A percentile compares a stretch with the other conserved stretches of the same genome.
Evolutionary conservation across 2,888 invertebrate genomes (phyloP).

Genomic region (Platynereis dumerilii): DNA sequence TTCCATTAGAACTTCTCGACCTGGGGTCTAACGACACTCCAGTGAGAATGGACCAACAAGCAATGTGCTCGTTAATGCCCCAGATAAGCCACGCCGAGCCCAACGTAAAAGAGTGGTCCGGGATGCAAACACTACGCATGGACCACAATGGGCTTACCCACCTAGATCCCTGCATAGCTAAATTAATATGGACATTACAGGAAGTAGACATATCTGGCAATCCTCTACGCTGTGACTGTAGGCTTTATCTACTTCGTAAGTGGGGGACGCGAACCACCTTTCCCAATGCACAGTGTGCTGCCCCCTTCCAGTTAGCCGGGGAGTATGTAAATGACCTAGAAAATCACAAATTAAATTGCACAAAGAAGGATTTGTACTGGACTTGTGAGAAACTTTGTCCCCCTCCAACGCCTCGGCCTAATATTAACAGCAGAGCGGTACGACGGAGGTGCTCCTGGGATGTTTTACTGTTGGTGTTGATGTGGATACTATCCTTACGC

Average conservation of each 20-base stretch:
- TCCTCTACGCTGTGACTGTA: constrained; percentile 25
- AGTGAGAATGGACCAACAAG: constrained; percentile 24
- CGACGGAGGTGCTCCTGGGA: no score
- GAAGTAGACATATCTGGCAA: constrained; percentile 28
- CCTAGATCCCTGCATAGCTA: constrained; percentile 29
- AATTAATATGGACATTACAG: constrained; percentile 30
- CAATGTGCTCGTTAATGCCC: constrained; percentile 33
- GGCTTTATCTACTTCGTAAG: constrained; percentile 20
- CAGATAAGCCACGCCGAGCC: constrained; percentile 18
- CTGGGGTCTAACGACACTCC: constrained; percentile 31
- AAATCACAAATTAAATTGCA: constrained; percentile 15
- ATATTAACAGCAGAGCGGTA: neutral
- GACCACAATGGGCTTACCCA: constrained; percentile 33
- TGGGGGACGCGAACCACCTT: constrained; percentile 26
- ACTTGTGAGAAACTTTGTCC: constrained; percentile 16
- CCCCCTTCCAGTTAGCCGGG: constrained; percentile 23
- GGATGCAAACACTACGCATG: constrained; percentile 28
- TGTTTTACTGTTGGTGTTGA: no score
- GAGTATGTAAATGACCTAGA: constrained; percentile 19
- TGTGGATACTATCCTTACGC: no score
- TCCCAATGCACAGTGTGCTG: constrained; percentile 27
- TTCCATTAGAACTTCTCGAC: constrained; percentile 30
- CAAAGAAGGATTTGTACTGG: constrained; percentile 8
- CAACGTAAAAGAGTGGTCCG: constrained; percentile 31
- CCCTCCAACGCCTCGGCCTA: constrained; percentile 7